Conservation (phyloP, 2,888 invertebrate species). For the Papilio protenor region DNA sequence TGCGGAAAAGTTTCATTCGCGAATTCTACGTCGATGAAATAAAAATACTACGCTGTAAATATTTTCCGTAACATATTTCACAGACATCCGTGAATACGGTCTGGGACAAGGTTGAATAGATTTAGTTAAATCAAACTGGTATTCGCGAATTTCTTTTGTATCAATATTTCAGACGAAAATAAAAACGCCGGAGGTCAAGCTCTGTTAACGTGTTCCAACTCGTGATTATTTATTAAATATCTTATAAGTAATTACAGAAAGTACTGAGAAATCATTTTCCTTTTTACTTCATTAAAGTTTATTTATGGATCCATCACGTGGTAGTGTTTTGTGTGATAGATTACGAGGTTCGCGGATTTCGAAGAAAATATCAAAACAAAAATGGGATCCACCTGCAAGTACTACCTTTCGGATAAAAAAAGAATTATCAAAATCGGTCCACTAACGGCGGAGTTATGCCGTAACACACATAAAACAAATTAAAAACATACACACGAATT, state of each 20-base stretch:
- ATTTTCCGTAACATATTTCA: constrained; percentile 27
- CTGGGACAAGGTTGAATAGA: constrained; percentile 35
- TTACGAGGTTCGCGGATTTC: background rate
- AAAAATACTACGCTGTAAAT: constrained; percentile 32
- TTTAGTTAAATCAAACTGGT: constrained; percentile 18
- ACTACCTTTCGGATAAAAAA: too few relatives aligned
- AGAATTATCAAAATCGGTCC: too few relatives aligned
- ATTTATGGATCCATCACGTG: background rate
- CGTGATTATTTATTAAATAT: background rate
- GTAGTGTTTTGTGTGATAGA: background rate
- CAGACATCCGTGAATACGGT: constrained; percentile 31
- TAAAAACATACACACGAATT: too few relatives aligned
- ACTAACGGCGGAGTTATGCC: too few relatives aligned
- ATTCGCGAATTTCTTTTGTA: constrained; percentile 18
- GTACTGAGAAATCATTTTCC: background rate
- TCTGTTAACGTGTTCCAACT: background rate
- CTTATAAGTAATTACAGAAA: background rate
- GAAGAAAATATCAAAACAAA: background rate
- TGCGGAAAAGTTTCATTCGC: constrained; percentile 15
- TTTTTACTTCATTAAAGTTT: background rate
- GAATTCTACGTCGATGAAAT: constrained; percentile 22
- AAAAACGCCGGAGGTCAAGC: background rate
- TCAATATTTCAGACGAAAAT: constrained; percentile 11
- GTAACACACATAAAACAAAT: too few relatives aligned
- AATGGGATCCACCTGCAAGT: too few relatives aligned